phyloP scores from a whole-genome alignment of 2,797 vertebrate genomes.

The Sebastes taczanowskii region DNA sequence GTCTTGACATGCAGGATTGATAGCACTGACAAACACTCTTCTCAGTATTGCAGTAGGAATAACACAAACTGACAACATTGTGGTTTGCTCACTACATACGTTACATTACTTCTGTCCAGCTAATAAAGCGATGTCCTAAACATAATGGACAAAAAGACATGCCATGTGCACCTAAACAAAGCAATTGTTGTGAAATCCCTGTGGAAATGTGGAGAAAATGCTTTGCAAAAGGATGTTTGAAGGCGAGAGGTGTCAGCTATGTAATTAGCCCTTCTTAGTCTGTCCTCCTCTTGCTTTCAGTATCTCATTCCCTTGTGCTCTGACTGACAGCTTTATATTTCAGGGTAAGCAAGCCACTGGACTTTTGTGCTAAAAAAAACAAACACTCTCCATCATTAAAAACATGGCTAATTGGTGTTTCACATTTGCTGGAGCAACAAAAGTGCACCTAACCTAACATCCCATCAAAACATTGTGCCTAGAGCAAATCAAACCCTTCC shows the following conservation, averaged over 20 bases:
- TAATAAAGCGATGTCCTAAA: not conserved
- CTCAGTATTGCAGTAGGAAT: not conserved
- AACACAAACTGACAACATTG: constrained; percentile 1
- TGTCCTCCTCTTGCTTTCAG: constrained; percentile 46
- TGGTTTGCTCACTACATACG: not conserved
- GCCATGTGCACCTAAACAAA: constrained; percentile 10
- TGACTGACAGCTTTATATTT: constrained; percentile 62
- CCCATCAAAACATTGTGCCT: constrained; percentile 57
- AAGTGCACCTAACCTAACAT: constrained; percentile 16
- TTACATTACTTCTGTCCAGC: not conserved
- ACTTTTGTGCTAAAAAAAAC: constrained; percentile 27
- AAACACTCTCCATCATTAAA: constrained; percentile 16
- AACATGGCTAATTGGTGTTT: constrained; percentile 64
- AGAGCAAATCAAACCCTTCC: constrained; percentile 39
- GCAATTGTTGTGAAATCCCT: constrained; percentile 4
- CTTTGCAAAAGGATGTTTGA: constrained; percentile 3
- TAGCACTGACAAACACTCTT: not conserved
- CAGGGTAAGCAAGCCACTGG: constrained; percentile 16
- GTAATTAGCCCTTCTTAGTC: constrained; percentile 59
- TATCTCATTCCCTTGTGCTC: constrained; percentile 35
- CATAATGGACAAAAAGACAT: not conserved
- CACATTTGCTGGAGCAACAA: constrained; percentile 35
- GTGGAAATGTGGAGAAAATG: not conserved
- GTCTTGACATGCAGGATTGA: constrained; percentile 7
- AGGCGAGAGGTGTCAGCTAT: constrained; percentile 47